Evolutionary conservation across 2,113 vertebrate species (phyloP).

Genomic region (Brachyhypopomus gauderio): DNA sequence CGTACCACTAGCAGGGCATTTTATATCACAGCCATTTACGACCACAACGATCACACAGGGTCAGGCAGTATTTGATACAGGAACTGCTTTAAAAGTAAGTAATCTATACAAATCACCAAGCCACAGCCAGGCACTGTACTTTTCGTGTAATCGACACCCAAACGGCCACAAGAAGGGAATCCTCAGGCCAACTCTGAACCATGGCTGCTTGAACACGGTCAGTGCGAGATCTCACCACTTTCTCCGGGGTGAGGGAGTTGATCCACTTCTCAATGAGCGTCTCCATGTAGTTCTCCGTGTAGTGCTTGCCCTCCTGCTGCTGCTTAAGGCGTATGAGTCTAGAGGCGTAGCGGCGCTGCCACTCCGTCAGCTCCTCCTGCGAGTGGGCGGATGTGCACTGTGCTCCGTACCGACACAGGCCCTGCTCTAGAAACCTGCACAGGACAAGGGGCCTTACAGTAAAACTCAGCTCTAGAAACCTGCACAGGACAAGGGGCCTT

Average conservation of each 20-base stretch:
- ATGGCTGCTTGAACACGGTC: not conserved
- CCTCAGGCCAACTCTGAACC: not conserved
- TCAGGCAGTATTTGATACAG: not conserved
- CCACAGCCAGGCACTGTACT: not conserved
- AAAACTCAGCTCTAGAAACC: not conserved
- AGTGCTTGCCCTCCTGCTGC: constrained; percentile 94
- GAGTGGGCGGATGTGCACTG: constrained; percentile 99
- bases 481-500: too few relatives aligned
- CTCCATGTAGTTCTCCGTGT: constrained; percentile 96
- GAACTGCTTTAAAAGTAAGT: not conserved
- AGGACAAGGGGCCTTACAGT: not conserved
- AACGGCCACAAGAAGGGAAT: not conserved
- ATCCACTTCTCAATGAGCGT: constrained; percentile 99
- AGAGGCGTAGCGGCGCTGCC: constrained; percentile 95
- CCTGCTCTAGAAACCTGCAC: constrained; percentile 92
- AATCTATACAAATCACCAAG: not conserved
- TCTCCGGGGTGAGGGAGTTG: constrained; percentile 96
- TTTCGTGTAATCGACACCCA: not conserved
- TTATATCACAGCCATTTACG: not conserved
- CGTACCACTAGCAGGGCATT: not conserved
- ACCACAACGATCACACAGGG: not conserved
- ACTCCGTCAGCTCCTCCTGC: constrained; percentile 95
- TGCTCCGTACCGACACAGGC: constrained; percentile 94
- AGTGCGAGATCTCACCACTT: constrained; percentile 80
- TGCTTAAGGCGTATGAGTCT: constrained; percentile 93